Percentiles rank a stretch among this genome's conserved stretches.
phyloP scores from a whole-genome alignment of 2,888 invertebrate species.

The Seladonia tumulorum region DNA sequence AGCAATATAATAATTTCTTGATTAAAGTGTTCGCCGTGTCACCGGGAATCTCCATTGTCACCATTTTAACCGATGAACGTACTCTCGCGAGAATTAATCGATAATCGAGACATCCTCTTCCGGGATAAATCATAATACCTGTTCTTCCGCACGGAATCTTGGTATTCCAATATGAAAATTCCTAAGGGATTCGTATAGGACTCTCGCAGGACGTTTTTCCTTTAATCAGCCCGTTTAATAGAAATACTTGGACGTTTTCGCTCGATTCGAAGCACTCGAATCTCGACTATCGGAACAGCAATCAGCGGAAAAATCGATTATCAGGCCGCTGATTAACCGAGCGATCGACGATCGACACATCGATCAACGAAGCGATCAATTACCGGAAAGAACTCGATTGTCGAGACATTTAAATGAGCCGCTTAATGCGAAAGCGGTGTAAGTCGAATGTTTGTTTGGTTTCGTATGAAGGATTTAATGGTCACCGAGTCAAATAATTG shows the following conservation, averaged over 20 bases:
- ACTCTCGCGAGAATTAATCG: constrained; percentile 44
- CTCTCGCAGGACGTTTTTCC: not conserved
- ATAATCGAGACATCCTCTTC: constrained; percentile 47
- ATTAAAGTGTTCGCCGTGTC: not conserved
- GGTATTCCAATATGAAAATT: constrained; percentile 76
- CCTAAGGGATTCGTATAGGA: constrained; percentile 41
- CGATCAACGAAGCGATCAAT: not conserved
- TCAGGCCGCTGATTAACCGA: not conserved
- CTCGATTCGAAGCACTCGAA: not conserved
- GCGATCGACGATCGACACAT: not conserved
- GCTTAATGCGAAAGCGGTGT: not conserved
- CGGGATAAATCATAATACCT: constrained; percentile 40
- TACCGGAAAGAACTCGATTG: not conserved
- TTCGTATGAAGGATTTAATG: not conserved
- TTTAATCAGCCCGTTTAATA: not conserved
- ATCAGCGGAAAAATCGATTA: not conserved
- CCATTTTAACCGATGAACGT: not conserved
- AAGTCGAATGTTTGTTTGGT: not conserved
- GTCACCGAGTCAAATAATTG: too few relatives aligned
- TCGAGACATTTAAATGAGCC: not conserved
- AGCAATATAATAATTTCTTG: not conserved
- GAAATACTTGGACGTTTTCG: not conserved
- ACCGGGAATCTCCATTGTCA: constrained; percentile 17
- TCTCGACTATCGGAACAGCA: not conserved
- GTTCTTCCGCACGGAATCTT: constrained; percentile 34